Evolutionary conservation across 1,140 invertebrate genomes (phyloP), one percentile per base, ranked within the genome.

Genomic region (Cephus cinctus): DNA sequence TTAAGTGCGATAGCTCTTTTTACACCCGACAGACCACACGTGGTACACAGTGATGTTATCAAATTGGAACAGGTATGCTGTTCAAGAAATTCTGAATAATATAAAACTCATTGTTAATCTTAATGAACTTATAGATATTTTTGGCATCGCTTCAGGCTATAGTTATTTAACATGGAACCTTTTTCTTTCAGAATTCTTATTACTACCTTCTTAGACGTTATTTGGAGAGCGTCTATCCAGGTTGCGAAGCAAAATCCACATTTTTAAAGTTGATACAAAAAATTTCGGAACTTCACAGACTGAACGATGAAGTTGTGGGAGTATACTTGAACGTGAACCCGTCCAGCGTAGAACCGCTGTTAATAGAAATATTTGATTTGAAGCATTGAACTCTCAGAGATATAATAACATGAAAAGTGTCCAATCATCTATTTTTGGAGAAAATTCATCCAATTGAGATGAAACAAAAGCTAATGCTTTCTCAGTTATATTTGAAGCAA

Each of bases 331-430:
- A 95, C 69, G 88, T 94, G 1, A 92, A 96, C 78, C 92, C 93
- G 38, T 83, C 84, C 39, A 83, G 89, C 63, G 88, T 96, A 35
- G 92, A 95, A 59, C 94, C 94, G 3, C 75, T 97, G 19, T 78
- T 97, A 15, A 88, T 95, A 59, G 94, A 96, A 80, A 92, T 96
- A 70, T 92, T 96, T 61, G 92, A 96, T 74, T 80, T 95, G 41
- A 94, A 94, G 73, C 71, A 72, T 50, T 76, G 59, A n/a, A n/a
- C n/a, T n/a, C n/a, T n/a, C n/a, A n/a, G n/a, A n/a, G n/a, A n/a
- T n/a, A n/a, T n/a, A n/a, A n/a, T n/a, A n/a, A n/a, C n/a, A n/a
- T n/a, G n/a, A n/a, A n/a, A n/a, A n/a, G n/a, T n/a, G n/a, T n/a
- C n/a, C n/a, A n/a, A n/a, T n/a, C n/a, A n/a, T n/a, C n/a, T n/a